These are phyloP conservation scores for Athalia circularis DNA, from an alignment of 2,888 invertebrate species.

Conservation along the genomic window DNA sequence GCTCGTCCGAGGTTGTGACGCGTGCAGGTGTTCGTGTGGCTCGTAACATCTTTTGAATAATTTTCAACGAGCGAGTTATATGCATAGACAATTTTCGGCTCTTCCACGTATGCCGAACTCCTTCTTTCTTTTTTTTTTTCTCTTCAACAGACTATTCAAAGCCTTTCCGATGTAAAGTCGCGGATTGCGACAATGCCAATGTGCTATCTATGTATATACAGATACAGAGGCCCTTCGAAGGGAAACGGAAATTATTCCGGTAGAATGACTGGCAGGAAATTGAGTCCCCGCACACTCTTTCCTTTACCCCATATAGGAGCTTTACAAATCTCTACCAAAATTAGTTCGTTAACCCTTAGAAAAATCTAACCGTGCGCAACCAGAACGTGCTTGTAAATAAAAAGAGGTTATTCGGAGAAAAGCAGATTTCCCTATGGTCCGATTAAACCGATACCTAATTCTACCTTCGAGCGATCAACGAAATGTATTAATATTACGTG, in stretches of 20 bases:
- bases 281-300: slow-evolving; percentile 10
- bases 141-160: neutral
- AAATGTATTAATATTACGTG: too few relatives aligned
- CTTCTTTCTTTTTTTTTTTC: too few relatives aligned
- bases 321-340: slow-evolving; percentile 26
- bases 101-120: neutral
- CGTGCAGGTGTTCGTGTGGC: neutral
- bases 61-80: slow-evolving; percentile 25
- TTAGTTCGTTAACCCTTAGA: slow-evolving; percentile 41
- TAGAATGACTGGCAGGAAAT: slow-evolving; percentile 42
- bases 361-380: slow-evolving; percentile 28
- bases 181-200: slow-evolving; percentile 14
- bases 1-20: neutral
- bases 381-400: neutral
- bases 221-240: slow-evolving; percentile 9
- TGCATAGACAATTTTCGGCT: neutral
- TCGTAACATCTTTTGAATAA: slow-evolving; percentile 3
- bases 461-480: too few relatives aligned
- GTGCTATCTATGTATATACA: slow-evolving; percentile 1
- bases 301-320: neutral
- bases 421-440: too few relatives aligned
- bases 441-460: too few relatives aligned
- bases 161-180: neutral
- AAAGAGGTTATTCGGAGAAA: neutral
- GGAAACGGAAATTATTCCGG: slow-evolving; percentile 44